Evolutionary conservation across 2,797 vertebrate species (phyloP), one percentile per base, ranked within the genome.

Genomic region (Neomorphus geoffroyi): DNA sequence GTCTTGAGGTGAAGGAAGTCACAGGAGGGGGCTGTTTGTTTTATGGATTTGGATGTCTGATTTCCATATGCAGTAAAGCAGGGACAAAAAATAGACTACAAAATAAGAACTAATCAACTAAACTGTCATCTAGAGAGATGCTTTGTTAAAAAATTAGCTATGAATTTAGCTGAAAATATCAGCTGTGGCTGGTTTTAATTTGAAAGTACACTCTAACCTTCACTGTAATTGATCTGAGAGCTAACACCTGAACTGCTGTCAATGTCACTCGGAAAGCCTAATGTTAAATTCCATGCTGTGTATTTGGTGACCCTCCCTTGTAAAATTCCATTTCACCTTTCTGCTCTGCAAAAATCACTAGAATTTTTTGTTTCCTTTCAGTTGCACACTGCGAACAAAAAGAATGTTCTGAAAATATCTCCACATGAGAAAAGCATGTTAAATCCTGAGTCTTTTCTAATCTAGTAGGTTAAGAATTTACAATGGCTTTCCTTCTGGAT

Each of bases 381-480:
- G 50, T 37, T 26, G 45, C 18, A 80, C 10, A 10, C 45, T 50
- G 22, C 30, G 53, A 83, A 53, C 0, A 2, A 57, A 74, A 74
- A 5, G 5, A 2, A 18, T 0, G 0, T 35, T 74, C 61, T 91
- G 24, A 71, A 43, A 80, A 57, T 41, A 45, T 71, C 23, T 62
- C 39, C 23, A 4, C 2, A 2, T 18, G n/a, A 53, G 33, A 37
- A 84, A 43, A 24, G 0, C 2, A 12, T 11, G 4, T 28, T 19
- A 13, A 0, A 6, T 80, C 18, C 50, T 11, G 11, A 57, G 6
- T 18, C 7, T 86, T 60, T 82, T 64, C 18, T 70, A 16, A 7
- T 61, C 16, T 23, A 23, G 6, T 7, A 50, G 45, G 11, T 57
- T 39, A 61, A 27, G 12, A 32, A 28, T 50, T 84, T 71, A 12